These are phyloP conservation scores for Iguana delicatissima DNA, from an alignment of 2,797 vertebrate species.

Conservation along the genomic window DNA sequence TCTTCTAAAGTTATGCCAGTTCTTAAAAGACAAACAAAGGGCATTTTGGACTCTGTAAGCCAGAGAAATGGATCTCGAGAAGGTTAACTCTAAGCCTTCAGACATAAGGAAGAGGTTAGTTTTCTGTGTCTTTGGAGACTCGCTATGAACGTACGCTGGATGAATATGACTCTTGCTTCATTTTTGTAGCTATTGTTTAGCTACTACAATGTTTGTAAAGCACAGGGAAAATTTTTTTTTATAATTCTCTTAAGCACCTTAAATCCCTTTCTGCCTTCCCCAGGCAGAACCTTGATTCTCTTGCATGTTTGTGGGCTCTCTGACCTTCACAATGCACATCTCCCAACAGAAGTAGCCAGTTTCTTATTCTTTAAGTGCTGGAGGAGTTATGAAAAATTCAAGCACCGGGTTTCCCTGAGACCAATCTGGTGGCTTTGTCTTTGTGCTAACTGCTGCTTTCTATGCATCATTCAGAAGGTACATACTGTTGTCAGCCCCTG, in stretches of 20 bases:
- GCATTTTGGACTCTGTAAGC: conserved; percentile 44
- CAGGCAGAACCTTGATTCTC: conserved; percentile 81
- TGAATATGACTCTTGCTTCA: conserved; percentile 55
- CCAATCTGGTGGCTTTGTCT: conserved; percentile 95
- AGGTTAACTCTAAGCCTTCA: conserved; percentile 70
- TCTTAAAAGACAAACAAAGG: conserved; percentile 57
- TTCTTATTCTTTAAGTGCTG: conserved; percentile 94
- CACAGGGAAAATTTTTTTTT: conserved; percentile 75
- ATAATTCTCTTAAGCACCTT: conserved; percentile 81
- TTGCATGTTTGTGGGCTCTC: conserved; percentile 80
- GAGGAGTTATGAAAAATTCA: conserved; percentile 98
- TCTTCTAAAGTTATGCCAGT: conserved; percentile 52
- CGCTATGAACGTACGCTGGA: conserved; percentile 53
- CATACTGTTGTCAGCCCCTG: conserved; percentile 85
- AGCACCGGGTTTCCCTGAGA: conserved; percentile 90
- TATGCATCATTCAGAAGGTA: conserved; percentile 89
- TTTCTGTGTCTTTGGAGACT: conserved; percentile 71
- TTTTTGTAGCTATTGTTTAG: conserved; percentile 76
- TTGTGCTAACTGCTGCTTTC: conserved; percentile 88
- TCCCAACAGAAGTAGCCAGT: conserved; percentile 90
- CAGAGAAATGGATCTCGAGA: conserved; percentile 60
- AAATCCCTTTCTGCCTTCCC: conserved; percentile 83
- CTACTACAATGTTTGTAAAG: conserved; percentile 76
- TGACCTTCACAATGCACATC: conserved; percentile 85
- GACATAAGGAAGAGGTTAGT: conserved; percentile 69